Percentiles rank a stretch among this genome's conserved stretches.
These are phyloP conservation scores for Lochmaea capreae DNA, from an alignment of 2,888 invertebrate genomes.

Conservation along the genomic window DNA sequence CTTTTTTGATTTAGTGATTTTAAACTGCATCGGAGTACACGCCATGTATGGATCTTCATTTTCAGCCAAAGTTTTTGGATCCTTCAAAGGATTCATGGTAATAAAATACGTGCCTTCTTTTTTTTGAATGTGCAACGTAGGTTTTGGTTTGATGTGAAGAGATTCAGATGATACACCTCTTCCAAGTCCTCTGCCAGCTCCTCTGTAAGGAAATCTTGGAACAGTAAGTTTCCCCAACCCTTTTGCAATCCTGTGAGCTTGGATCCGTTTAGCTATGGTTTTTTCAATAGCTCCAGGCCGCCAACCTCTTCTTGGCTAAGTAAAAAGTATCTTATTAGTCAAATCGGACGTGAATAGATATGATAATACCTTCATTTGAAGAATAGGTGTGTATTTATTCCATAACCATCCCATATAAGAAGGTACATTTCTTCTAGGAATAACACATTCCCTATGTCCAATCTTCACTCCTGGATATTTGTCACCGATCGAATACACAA, in stretches of 20 bases:
- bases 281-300: slow-evolving; percentile 70
- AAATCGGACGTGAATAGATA: too few relatives aligned
- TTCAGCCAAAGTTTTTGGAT: slow-evolving; percentile 68
- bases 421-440: slow-evolving; percentile 70
- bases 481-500: slow-evolving; percentile 53
- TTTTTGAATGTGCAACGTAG: slow-evolving; percentile 74
- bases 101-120: slow-evolving; percentile 75
- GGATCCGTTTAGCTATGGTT: slow-evolving; percentile 61
- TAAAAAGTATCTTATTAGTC: slow-evolving; percentile 13
- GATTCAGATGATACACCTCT: slow-evolving; percentile 63
- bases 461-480: slow-evolving; percentile 68
- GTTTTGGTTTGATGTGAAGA: slow-evolving; percentile 69
- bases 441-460: slow-evolving; percentile 71
- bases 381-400: slow-evolving; percentile 63
- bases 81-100: slow-evolving; percentile 76
- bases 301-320: slow-evolving; percentile 69
- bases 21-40: slow-evolving; percentile 76
- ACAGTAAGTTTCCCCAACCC: slow-evolving; percentile 53
- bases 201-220: slow-evolving; percentile 59
- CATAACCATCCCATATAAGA: slow-evolving; percentile 78
- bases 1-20: slow-evolving; percentile 68
- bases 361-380: slow-evolving; percentile 51
- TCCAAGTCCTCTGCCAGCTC: slow-evolving; percentile 52
- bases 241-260: slow-evolving; percentile 56
- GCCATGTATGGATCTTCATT: slow-evolving; percentile 77